Conservation (phyloP, 2,888 invertebrate genomes). For the Amphipyra berbera region DNA sequence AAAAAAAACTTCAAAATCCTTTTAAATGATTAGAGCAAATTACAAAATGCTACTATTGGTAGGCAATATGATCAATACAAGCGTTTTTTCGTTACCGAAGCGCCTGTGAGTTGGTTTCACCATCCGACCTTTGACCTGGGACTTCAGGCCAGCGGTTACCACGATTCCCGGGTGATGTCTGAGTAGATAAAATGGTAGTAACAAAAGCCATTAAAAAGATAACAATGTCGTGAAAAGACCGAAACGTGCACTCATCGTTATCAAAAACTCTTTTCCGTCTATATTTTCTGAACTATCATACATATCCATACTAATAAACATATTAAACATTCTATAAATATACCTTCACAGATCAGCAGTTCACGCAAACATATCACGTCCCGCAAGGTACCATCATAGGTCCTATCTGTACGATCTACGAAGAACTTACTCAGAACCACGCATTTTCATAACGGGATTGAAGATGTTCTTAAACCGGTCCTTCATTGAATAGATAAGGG, state of each 20-base stretch:
- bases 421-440: slow-evolving; percentile 44
- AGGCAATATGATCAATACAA: too few relatives aligned
- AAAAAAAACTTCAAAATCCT: too few relatives aligned
- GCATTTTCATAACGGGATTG: slow-evolving; percentile 57
- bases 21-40: too few relatives aligned
- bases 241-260: neutral
- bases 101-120: too few relatives aligned
- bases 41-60: too few relatives aligned
- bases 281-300: neutral
- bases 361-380: slow-evolving; percentile 38
- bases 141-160: too few relatives aligned
- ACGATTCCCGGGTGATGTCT: too few relatives aligned
- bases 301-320: neutral
- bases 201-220: slow-evolving; percentile 16
- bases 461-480: slow-evolving; percentile 45
- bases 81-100: too few relatives aligned
- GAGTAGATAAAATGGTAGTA: neutral
- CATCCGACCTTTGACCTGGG: too few relatives aligned
- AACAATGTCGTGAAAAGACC: neutral
- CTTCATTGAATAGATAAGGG: slow-evolving; percentile 52
- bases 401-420: slow-evolving; percentile 45
- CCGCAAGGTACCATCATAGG: slow-evolving; percentile 46
- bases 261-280: neutral
- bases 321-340: slow-evolving; percentile 18
- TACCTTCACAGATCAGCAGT: slow-evolving; percentile 18